Evolutionary conservation across 2,888 invertebrate genomes (phyloP), one percentile per base, ranked within the genome.

Genomic region (Drosophila robusta): DNA sequence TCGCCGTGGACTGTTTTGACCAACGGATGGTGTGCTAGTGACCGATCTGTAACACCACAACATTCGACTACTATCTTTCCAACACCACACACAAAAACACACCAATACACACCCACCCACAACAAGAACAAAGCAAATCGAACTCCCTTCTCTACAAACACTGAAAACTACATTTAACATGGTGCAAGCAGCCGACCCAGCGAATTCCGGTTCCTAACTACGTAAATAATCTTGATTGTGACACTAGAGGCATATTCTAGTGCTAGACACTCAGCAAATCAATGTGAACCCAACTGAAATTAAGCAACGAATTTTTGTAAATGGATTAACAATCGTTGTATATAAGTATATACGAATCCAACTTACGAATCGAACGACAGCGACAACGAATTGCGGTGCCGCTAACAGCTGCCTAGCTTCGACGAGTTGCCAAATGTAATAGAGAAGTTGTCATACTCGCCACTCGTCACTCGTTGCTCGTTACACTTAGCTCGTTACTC

Each of bases 1-100:
- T 82, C 90, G 91, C 76, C 89, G 91, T 85, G 91, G 91, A 85
- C 90, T 91, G 74, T 91, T 92, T 80, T 92, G 91, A 92, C 92
- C 89, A 79, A 74, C 69, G 86, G 90, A 80, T 52, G 91, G 82
- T 88, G 86, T 92, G 84, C 91, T 92, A 84, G 89, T 92, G 76
- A 92, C 92, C 83, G 92, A 92, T 89, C 83, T 91, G 65, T 91
- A 91, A 89, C 41, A 64, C 52, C 71, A 36, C 63, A 51, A 70
- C 75, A 68, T 47, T 55, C 66, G 42, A 55, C 68, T 44, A 80
- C 63, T 68, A 70, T 79, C 60, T 72, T 82, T 81, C 79, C 82
- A 60, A 54, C 56, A 68, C 52, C 55, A 56, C 60, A 61, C 24
- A 54, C 47, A 58, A 51, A 54, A 44, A 57, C 61, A 65, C 58